phyloP scores from a whole-genome alignment of 2,888 invertebrate genomes.

The Caenorhabditis doughertyi region DNA sequence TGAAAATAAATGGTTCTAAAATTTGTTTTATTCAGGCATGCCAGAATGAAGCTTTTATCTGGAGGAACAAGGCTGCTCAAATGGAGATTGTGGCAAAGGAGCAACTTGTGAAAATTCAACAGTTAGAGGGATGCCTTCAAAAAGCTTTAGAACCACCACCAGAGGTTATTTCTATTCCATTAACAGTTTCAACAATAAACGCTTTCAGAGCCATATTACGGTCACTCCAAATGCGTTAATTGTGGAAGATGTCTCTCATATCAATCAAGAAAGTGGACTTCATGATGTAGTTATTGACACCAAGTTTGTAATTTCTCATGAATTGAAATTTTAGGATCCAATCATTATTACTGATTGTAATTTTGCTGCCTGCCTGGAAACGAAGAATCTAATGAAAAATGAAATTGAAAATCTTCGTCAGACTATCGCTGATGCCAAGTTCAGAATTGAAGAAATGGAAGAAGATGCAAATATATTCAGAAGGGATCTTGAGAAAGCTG shows the following conservation, averaged over 20 bases:
- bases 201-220: constrained; percentile 47
- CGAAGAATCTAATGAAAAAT: constrained; percentile 72
- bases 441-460: constrained; percentile 73
- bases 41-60: constrained; percentile 81
- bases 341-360: constrained; percentile 73
- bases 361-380: constrained; percentile 70
- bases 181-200: neutral
- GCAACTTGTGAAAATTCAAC: constrained; percentile 73
- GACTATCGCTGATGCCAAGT: constrained; percentile 68
- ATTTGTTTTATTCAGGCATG: constrained; percentile 74
- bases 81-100: constrained; percentile 80
- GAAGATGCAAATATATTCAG: constrained; percentile 71
- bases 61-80: constrained; percentile 82
- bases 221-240: constrained; percentile 46
- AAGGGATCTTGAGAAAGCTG: constrained; percentile 69
- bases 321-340: constrained; percentile 32
- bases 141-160: constrained; percentile 29
- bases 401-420: constrained; percentile 76
- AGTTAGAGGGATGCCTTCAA: constrained; percentile 55
- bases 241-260: constrained; percentile 48
- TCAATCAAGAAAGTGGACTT: constrained; percentile 31
- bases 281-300: constrained; percentile 35
- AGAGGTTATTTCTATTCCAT: constrained; percentile 35
- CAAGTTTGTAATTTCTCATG: constrained; percentile 1
- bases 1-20: too few species aligned